A percentile compares a stretch with the other conserved stretches of the same genome.
Evolutionary conservation across 2,113 vertebrate genomes (phyloP).

Genomic region (Dolichotis patagonum): DNA sequence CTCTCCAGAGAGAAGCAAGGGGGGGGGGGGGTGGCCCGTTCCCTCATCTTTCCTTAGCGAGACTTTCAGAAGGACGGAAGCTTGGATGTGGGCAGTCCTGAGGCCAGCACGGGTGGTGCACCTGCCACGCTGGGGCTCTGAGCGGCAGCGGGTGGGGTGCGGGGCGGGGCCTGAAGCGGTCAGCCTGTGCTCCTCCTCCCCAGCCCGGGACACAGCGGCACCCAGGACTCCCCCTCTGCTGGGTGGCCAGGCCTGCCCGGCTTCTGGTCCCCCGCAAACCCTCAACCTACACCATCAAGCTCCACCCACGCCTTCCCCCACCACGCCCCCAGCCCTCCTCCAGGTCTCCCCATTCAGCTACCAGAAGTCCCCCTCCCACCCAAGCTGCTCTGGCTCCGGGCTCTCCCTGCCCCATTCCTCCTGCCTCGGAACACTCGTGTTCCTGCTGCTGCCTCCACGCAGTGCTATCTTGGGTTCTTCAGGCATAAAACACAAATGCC

Average conservation of each 20-base stretch:
- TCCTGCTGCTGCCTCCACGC: neutral
- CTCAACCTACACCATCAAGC: neutral
- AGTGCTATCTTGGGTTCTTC: neutral
- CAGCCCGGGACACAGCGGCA: neutral
- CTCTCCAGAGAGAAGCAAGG: neutral
- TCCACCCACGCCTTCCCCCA: fast-evolving
- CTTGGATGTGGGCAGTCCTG: neutral
- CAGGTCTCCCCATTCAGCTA: neutral
- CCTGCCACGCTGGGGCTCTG: fast-evolving
- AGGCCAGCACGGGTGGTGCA: fast-evolving
- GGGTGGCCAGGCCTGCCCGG: neutral
- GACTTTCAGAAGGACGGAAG: neutral
- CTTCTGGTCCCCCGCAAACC: neutral
- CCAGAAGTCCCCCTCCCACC: neutral
- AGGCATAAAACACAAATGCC: neutral
- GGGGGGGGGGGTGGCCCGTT: neutral
- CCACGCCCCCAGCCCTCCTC: neutral
- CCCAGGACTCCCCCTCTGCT: too few relatives aligned
- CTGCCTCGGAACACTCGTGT: neutral
- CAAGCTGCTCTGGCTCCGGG: neutral
- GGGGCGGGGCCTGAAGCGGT: fast-evolving
- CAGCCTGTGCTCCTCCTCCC: fast-evolving
- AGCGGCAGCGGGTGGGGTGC: neutral
- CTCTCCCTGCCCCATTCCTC: neutral
- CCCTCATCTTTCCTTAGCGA: neutral